These are phyloP conservation scores for Epsilonema sp. DNA, from an alignment of 2,888 invertebrate species.

Conservation along the genomic window DNA sequence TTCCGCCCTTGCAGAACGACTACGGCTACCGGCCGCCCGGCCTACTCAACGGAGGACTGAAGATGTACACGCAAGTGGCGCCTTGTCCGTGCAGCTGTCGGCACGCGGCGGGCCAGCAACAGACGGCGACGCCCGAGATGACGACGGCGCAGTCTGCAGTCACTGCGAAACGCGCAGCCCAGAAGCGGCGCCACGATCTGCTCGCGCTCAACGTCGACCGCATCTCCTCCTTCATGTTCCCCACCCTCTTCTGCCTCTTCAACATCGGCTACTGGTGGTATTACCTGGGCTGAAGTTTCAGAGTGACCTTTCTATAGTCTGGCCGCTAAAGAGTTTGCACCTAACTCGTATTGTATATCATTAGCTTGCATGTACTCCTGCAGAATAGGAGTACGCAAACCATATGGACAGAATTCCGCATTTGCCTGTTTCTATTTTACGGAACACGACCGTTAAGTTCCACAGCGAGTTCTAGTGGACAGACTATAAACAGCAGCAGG, in stretches of 20 bases:
- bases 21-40: constrained; percentile 28
- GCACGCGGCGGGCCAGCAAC: background rate
- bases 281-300: too few relatives aligned
- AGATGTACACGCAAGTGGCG: background rate
- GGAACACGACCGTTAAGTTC: too few relatives aligned
- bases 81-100: constrained; percentile 1
- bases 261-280: constrained; percentile 7
- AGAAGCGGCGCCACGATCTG: background rate
- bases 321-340: too few relatives aligned
- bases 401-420: too few relatives aligned
- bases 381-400: too few relatives aligned
- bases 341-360: too few relatives aligned
- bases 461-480: too few relatives aligned
- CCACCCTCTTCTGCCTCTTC: constrained; percentile 7
- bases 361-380: too few relatives aligned
- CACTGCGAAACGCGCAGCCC: background rate
- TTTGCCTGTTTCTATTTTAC: too few relatives aligned
- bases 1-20: constrained; percentile 18
- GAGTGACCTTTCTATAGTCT: too few relatives aligned
- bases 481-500: too few relatives aligned
- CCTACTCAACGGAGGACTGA: background rate
- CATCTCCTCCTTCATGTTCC: constrained; percentile 5
- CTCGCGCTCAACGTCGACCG: constrained; percentile 8
- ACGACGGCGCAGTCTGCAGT: background rate
- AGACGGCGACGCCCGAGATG: background rate